Evolutionary conservation across 2,888 invertebrate genomes (phyloP), one percentile per base, ranked within the genome.

Genomic region (Eupelmus urozonus): DNA sequence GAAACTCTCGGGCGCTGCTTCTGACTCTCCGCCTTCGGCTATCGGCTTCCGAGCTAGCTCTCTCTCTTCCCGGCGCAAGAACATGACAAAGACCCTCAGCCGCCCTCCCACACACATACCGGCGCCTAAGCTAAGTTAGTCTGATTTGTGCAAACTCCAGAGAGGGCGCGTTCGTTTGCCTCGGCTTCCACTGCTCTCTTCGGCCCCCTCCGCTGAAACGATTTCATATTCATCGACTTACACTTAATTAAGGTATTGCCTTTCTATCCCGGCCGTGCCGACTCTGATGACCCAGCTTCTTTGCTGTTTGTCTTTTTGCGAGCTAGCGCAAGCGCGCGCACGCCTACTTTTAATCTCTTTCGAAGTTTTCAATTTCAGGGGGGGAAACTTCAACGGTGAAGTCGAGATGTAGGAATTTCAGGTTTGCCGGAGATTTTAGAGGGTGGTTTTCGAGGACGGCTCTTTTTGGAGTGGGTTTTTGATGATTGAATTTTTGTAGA

Each of bases 191-290:
- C 51, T 25, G 13, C 18, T 40, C 62, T 62, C 51, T 20, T 34
- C 45, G 27, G 34, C 29, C 16, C 51, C n/a, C 55, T 34, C 53
- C 29, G 13, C 45, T 13, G 16, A 16, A 62, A 66, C 60, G 71
- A 75, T 79, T 76, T 79, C 75, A 76, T 79, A 79, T 79, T 79
- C 79, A 79, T 79, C 75, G 79, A 76, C 79, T 79, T 71, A 71
- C 79, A 67, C 66, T 79, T 79, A 76, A 79, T 79, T 79, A 76
- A 55, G 66, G 62, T 72, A 76, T 72, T 13, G 9, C 55, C 25
- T 20, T 62, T 20, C 20, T 62, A 1, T 16, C 62, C 62, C 23
- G 18, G 11, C 42, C 40, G n/a, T 20, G 9, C 18, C 25, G 18
- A 77, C 63, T 65, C 57, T 78, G 65, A 78, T 67, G 73, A 78